phyloP scores from a whole-genome alignment of 2,113 vertebrate genomes.

The Cryptomyrus ogoouensis region DNA sequence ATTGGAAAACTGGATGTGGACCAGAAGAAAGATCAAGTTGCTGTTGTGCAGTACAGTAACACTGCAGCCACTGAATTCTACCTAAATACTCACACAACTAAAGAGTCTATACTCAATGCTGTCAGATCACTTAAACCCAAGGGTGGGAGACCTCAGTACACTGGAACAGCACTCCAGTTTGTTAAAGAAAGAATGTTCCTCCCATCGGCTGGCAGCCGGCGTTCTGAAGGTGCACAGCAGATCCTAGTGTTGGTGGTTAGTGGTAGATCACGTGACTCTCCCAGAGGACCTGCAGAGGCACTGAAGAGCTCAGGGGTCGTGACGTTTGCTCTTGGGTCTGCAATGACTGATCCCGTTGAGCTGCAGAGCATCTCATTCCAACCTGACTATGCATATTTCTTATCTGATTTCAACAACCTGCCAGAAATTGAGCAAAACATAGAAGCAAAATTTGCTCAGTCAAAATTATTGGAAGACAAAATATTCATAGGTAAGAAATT shows the following conservation, averaged over 20 bases:
- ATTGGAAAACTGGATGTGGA: conserved; percentile 52
- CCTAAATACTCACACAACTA: conserved; percentile 49
- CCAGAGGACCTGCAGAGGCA: conserved; percentile 45
- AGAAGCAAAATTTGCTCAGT: conserved; percentile 33
- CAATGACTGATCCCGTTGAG: conserved; percentile 43
- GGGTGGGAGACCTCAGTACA: conserved; percentile 57
- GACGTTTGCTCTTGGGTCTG: conserved; percentile 53
- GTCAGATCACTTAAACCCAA: conserved; percentile 48
- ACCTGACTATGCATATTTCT: conserved; percentile 39
- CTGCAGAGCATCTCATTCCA: conserved; percentile 49
- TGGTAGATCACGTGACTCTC: conserved; percentile 58
- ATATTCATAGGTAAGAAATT: conserved; percentile 42
- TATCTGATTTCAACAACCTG: conserved; percentile 52
- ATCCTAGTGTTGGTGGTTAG: conserved; percentile 56
- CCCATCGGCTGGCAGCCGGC: conserved; percentile 42
- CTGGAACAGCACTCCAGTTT: conserved; percentile 57
- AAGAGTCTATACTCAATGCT: conserved; percentile 43
- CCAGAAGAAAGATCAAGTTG: conserved; percentile 54
- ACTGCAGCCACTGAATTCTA: conserved; percentile 51
- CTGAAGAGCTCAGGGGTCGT: conserved; percentile 51
- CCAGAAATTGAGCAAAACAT: conserved; percentile 43
- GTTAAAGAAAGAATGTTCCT: conserved; percentile 53
- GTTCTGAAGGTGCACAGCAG: conserved; percentile 44
- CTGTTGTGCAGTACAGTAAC: conserved; percentile 63
- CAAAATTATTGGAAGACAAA: conserved; percentile 26